These are phyloP conservation scores for Eumacrocentrus americanus DNA, from an alignment of 2,888 invertebrate genomes.

Conservation along the genomic window DNA sequence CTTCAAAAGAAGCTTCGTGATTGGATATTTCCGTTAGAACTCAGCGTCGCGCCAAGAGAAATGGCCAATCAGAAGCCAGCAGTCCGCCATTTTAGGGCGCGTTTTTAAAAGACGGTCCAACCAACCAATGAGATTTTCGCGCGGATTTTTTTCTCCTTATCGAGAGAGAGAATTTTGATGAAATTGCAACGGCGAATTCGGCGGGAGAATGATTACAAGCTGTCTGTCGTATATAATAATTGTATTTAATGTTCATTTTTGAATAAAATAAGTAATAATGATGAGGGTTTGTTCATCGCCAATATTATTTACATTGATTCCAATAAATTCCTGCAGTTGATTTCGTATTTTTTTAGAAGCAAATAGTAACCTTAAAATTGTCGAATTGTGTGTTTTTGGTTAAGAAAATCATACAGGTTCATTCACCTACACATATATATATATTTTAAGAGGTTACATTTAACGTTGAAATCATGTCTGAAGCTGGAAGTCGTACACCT, in stretches of 20 bases:
- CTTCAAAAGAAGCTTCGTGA: too few species aligned
- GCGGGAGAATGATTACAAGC: not conserved
- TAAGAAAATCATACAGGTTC: conserved; percentile 3
- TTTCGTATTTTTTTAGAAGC: not conserved
- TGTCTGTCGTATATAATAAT: too few species aligned
- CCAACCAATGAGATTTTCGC: not conserved
- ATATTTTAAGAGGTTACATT: not conserved
- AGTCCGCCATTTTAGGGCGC: not conserved
- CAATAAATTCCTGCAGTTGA: too few species aligned
- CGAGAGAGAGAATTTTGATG: too few species aligned
- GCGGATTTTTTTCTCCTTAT: not conserved
- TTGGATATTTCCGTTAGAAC: too few species aligned
- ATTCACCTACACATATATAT: conserved; percentile 8
- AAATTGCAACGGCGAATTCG: not conserved
- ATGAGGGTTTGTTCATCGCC: too few species aligned
- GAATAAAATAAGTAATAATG: too few species aligned
- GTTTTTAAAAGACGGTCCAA: too few species aligned
- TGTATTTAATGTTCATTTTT: too few species aligned
- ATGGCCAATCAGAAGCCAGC: too few species aligned
- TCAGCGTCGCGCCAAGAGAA: too few species aligned
- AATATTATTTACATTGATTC: too few species aligned
- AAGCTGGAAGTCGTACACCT: conserved; percentile 31
- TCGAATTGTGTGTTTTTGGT: conserved; percentile 8
- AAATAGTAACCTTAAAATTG: not conserved
- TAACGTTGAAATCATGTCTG: conserved; percentile 27